A percentile compares a stretch with the other conserved stretches of the same genome.
phyloP scores from a whole-genome alignment of 1,140 invertebrate species.

The Drosophila murphyi region DNA sequence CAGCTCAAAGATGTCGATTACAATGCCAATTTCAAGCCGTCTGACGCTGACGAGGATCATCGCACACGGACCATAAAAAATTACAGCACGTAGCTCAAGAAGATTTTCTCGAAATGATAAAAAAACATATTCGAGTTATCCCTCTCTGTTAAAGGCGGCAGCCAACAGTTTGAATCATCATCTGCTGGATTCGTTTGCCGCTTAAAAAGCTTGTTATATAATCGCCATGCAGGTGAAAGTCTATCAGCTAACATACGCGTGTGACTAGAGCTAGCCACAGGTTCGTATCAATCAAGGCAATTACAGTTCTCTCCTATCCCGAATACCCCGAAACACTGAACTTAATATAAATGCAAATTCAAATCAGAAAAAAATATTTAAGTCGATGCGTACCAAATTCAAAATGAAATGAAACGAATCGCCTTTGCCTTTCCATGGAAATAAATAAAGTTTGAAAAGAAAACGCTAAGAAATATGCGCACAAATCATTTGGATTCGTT shows the following conservation, averaged over 20 bases:
- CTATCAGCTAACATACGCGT: background rate
- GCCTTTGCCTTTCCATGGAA: conserved; percentile 62
- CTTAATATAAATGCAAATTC: conserved; percentile 81
- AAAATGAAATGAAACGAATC: conserved; percentile 80
- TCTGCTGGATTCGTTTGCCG: conserved; percentile 11
- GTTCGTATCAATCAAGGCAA: conserved; percentile 67
- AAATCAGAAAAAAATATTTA: conserved; percentile 59
- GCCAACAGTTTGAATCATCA: conserved; percentile 9
- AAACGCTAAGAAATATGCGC: conserved; percentile 69
- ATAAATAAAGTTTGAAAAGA: conserved; percentile 70
- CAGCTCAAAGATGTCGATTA: conserved; percentile 64
- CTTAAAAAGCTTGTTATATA: conserved; percentile 23
- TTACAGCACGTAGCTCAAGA: conserved; percentile 61
- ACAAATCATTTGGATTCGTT: conserved; percentile 69
- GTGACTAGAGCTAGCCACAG: conserved; percentile 6
- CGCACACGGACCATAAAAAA: conserved; percentile 65
- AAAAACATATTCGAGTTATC: background rate
- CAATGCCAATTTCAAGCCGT: conserved; percentile 74
- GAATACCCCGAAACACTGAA: conserved; percentile 36
- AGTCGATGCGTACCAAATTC: conserved; percentile 74
- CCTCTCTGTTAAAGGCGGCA: background rate
- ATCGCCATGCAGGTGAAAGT: conserved; percentile 28
- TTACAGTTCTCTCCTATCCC: conserved; percentile 21
- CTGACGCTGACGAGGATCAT: conserved; percentile 74
- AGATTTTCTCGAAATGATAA: conserved; percentile 76